Evolutionary conservation across 2,797 vertebrate species (phyloP).

Genomic region (Syndactyla subalaris): DNA sequence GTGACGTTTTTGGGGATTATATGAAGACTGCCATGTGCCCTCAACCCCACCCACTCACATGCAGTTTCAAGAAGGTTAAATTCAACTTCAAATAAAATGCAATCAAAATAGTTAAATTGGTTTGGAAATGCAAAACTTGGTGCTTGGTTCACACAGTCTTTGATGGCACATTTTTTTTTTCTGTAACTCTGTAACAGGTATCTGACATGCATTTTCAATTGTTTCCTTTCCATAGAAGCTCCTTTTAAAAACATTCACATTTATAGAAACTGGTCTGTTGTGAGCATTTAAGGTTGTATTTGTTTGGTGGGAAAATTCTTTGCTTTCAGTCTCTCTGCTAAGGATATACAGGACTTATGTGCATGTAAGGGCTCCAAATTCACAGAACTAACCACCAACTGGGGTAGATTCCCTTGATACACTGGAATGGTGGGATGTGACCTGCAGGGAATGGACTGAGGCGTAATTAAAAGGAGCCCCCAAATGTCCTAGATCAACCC

Average conservation of each 20-base stretch:
- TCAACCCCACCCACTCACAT: background rate
- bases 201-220: no score
- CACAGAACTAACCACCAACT: background rate
- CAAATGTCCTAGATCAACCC: background rate
- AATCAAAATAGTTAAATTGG: background rate
- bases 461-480: background rate
- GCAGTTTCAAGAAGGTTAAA: background rate
- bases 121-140: background rate
- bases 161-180: no score
- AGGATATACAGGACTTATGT: background rate
- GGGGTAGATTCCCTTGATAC: background rate
- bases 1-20: accelerated
- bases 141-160: background rate
- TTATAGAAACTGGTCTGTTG: no score
- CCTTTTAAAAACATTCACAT: no score
- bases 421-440: background rate
- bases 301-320: background rate
- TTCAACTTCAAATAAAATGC: background rate
- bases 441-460: background rate
- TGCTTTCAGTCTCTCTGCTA: background rate
- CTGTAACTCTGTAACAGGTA: no score
- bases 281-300: background rate
- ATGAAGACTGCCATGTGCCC: background rate
- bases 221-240: no score
- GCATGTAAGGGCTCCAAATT: background rate